Percentiles rank a stretch among this genome's conserved stretches.
Evolutionary conservation across 2,113 vertebrate genomes (phyloP).

Genomic region (Bagarius yarrelli): DNA sequence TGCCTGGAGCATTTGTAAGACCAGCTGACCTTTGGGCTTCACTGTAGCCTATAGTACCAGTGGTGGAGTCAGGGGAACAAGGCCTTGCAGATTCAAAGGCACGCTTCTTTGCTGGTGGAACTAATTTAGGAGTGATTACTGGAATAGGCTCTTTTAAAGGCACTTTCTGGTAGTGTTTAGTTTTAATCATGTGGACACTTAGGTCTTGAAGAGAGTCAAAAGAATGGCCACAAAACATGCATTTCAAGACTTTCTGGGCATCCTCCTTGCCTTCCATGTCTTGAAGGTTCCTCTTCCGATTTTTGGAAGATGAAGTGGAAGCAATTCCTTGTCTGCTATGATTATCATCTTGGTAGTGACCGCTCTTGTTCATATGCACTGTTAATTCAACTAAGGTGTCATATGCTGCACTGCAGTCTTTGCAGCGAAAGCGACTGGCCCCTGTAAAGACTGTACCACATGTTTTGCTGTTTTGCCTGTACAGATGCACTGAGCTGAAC

Average conservation of each 20-base stretch:
- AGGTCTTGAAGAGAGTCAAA: slow-evolving; percentile 97
- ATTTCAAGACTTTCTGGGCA: slow-evolving; percentile 95
- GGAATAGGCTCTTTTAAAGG: slow-evolving; percentile 99
- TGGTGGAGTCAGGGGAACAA: slow-evolving; percentile 94
- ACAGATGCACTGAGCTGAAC: slow-evolving; percentile 94
- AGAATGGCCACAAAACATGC: slow-evolving; percentile 98
- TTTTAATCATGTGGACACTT: slow-evolving; percentile 99
- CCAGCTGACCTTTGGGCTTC: slow-evolving; percentile 78
- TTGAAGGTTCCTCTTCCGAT: slow-evolving; percentile 89
- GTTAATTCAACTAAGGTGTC: slow-evolving; percentile 96
- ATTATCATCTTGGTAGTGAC: slow-evolving; percentile 98
- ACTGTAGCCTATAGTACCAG: slow-evolving; percentile 78
- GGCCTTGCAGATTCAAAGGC: slow-evolving; percentile 88
- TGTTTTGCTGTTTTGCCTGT: slow-evolving; percentile 88
- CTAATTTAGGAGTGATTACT: slow-evolving; percentile 87
- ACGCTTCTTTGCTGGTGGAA: slow-evolving; percentile 90
- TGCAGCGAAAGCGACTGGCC: slow-evolving; percentile 93
- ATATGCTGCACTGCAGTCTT: slow-evolving; percentile 93
- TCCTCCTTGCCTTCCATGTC: slow-evolving; percentile 95
- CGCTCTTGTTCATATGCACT: slow-evolving; percentile 95
- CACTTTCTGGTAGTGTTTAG: slow-evolving; percentile 99
- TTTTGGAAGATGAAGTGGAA: slow-evolving; percentile 86
- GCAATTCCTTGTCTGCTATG: slow-evolving; percentile 85
- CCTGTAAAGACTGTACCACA: slow-evolving; percentile 90
- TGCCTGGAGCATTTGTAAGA: slow-evolving; percentile 79